Evolutionary conservation across 1,140 invertebrate species (phyloP).

Genomic region (Sycophaga agraensis): DNA sequence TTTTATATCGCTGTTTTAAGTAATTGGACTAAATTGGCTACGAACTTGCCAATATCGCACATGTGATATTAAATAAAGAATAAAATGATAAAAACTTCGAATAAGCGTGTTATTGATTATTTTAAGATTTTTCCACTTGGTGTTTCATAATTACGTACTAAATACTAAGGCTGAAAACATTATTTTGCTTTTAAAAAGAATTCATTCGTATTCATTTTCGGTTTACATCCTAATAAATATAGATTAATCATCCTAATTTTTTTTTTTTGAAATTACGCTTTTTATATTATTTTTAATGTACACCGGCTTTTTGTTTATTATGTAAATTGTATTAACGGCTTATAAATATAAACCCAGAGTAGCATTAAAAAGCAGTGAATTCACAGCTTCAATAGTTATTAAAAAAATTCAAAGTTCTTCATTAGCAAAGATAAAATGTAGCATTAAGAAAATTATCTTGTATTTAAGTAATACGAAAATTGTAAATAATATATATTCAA

Average conservation of each 20-base stretch:
- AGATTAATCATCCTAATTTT: no score
- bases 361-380: no score
- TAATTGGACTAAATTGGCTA: slow-evolving; percentile 10
- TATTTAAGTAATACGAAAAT: neutral
- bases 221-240: no score
- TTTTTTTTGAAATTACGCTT: no score
- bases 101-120: neutral
- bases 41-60: neutral
- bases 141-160: neutral
- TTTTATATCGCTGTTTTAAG: neutral
- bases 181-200: neutral
- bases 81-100: slow-evolving; percentile 11
- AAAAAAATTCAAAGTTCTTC: no score
- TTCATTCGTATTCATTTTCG: neutral
- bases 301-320: no score
- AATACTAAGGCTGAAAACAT: slow-evolving; percentile 12
- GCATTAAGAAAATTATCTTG: slow-evolving; percentile 1
- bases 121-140: neutral
- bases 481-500: neutral
- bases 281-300: no score
- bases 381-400: neutral
- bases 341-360: no score
- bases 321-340: no score
- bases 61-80: neutral
- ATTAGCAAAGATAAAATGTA: no score